Evolutionary conservation across 1,140 invertebrate species (phyloP).

Genomic region (Leptopilina clavipes): DNA sequence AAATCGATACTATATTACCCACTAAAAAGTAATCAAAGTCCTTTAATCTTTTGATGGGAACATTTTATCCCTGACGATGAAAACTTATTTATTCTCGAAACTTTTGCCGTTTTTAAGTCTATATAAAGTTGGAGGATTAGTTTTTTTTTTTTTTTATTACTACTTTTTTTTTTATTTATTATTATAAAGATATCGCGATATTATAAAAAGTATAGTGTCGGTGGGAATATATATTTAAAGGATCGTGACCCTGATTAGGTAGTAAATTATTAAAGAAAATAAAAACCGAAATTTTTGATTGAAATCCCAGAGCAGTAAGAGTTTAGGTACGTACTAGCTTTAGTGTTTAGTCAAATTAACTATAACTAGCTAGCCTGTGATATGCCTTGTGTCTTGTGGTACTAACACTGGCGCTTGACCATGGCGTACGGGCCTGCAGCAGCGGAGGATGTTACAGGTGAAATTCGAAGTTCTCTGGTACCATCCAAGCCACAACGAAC

Average conservation of each 20-base stretch:
- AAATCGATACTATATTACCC: too few relatives aligned
- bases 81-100: too few relatives aligned
- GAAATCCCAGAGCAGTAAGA: background rate
- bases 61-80: too few relatives aligned
- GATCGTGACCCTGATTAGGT: background rate
- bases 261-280: background rate
- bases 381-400: conserved; percentile 72
- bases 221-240: too few relatives aligned
- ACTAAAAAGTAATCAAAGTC: too few relatives aligned
- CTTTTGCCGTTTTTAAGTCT: too few relatives aligned
- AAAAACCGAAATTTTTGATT: background rate
- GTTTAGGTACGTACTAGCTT: conserved; percentile 41
- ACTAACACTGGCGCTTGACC: conserved; percentile 73
- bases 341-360: conserved; percentile 49
- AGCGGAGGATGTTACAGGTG: conserved; percentile 78
- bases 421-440: conserved; percentile 74
- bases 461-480: conserved; percentile 84
- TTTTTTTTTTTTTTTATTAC: too few relatives aligned
- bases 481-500: conserved; percentile 87
- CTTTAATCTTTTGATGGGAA: too few relatives aligned
- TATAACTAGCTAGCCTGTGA: conserved; percentile 60
- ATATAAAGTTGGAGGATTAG: too few relatives aligned
- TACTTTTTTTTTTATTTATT: too few relatives aligned
- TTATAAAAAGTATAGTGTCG: too few relatives aligned
- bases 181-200: too few relatives aligned